These are phyloP conservation scores for Glossophaga mutica DNA, from an alignment of 2,797 vertebrate genomes.

Conservation along the genomic window DNA sequence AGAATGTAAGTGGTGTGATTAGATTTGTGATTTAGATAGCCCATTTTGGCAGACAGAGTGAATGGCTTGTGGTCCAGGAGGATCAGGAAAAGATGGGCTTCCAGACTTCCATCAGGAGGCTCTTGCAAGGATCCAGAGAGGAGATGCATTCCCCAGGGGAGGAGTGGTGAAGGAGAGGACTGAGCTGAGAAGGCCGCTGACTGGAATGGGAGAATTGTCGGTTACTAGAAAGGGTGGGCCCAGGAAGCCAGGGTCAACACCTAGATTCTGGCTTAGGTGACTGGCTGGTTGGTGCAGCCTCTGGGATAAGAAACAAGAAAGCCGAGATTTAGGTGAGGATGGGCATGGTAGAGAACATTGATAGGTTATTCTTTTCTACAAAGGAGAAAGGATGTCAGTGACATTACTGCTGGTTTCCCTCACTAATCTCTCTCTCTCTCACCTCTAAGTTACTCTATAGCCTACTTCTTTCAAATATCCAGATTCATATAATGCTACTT, in stretches of 20 bases:
- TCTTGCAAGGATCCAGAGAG: not conserved
- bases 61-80: not conserved
- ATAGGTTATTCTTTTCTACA: not conserved
- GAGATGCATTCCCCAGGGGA: not conserved
- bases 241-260: not conserved
- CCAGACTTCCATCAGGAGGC: not conserved
- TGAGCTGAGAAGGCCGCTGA: not conserved
- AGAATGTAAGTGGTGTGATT: not conserved
- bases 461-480: constrained; percentile 7
- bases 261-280: not conserved
- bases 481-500: not conserved
- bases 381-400: not conserved
- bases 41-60: not conserved
- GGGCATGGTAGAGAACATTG: not conserved
- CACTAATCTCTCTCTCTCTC: not conserved
- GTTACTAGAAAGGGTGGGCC: not conserved
- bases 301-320: not conserved
- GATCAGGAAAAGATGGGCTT: not conserved
- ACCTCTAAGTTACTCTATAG: not conserved
- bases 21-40: constrained; percentile 6
- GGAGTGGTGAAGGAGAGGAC: not conserved
- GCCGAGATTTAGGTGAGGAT: not conserved
- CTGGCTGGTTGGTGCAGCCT: not conserved
- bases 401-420: not conserved
- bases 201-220: not conserved